Evolutionary conservation across 2,888 invertebrate species (phyloP), one percentile per base, ranked within the genome.

Genomic region (Caenorhabditis becei): DNA sequence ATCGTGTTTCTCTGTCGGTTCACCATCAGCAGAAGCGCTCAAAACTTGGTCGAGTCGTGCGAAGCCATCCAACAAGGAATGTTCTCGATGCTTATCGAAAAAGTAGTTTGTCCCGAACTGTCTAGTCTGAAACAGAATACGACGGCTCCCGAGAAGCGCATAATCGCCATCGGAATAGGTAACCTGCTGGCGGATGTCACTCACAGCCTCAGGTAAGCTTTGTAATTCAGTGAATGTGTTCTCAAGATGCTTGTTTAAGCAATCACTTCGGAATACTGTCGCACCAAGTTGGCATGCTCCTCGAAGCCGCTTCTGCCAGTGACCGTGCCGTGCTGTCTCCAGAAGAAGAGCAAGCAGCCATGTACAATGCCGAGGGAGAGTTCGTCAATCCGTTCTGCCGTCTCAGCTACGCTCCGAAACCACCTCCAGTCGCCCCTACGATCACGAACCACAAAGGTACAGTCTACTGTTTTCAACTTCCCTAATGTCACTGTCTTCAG

Each of bases 1-100:
- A 94, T 97, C 80, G 95, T 96, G 0, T 98, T 97, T 93, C 95
- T 97, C 91, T 95, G 94, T 63, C 94, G 96, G 89, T 97, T 95
- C 92, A 94, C 95, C 1, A 94, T 95, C 58, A 95, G 95, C 91
- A 94, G 95, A 91, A 95, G 96, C 0, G 94, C 96, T 0, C 93
- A 93, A 67, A 92, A 93, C 65, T 93, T 98, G 18, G 93, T 97
- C 49, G 58, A 86, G 83, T 71, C 83, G 0, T 80, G 88, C 51
- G 87, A 86, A 47, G 16, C 65, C n/a, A 87, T 90, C 32, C 89
- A 90, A 69, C 5, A 95, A 90, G 94, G 91, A 83, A 95, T 99
- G 95, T 98, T 97, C 93, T 94, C 94, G 28, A 97, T 97, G 97
- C 95, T 99, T 65, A 91, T 96, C 84, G 96, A 97, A 90, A 95